Evolutionary conservation across 2,113 vertebrate species (phyloP).

Genomic region (Myanophis thanlyinensis): DNA sequence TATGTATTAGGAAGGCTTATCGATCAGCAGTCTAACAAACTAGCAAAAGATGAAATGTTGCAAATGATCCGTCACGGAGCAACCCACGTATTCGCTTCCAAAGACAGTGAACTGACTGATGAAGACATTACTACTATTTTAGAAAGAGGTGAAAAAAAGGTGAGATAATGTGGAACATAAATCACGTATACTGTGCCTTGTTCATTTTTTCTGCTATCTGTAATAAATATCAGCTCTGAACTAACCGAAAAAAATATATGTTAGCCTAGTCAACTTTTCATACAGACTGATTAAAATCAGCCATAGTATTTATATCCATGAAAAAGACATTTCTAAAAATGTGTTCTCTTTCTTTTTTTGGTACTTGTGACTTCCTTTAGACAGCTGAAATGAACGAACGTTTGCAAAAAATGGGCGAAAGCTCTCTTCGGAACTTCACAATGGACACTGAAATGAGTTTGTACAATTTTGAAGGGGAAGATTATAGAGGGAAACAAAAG

Average conservation of each 20-base stretch:
- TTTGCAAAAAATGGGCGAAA: conserved; percentile 85
- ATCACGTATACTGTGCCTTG: background rate
- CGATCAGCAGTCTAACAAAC: conserved; percentile 86
- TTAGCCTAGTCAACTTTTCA: background rate
- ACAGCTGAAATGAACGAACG: conserved; percentile 89
- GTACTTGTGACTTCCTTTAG: conserved; percentile 55
- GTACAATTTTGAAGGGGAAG: conserved; percentile 91
- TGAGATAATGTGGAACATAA: conserved; percentile 42
- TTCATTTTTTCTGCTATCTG: background rate
- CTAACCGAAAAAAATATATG: background rate
- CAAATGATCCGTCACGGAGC: conserved; percentile 91
- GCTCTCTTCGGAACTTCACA: conserved; percentile 84
- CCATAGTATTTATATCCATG: background rate
- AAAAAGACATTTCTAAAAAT: background rate
- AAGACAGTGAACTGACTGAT: conserved; percentile 88
- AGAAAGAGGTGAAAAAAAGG: conserved; percentile 89
- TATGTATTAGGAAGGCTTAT: conserved; percentile 79
- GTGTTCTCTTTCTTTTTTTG: conserved; percentile 23
- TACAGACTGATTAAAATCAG: background rate
- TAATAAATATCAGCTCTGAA: background rate
- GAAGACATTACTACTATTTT: conserved; percentile 85
- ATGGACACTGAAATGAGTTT: conserved; percentile 88
- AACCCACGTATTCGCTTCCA: conserved; percentile 86
- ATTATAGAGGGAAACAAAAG: conserved; percentile 91
- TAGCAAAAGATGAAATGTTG: conserved; percentile 89